phyloP scores from a whole-genome alignment of 2,797 vertebrate genomes.

The Sebastes jordani region DNA sequence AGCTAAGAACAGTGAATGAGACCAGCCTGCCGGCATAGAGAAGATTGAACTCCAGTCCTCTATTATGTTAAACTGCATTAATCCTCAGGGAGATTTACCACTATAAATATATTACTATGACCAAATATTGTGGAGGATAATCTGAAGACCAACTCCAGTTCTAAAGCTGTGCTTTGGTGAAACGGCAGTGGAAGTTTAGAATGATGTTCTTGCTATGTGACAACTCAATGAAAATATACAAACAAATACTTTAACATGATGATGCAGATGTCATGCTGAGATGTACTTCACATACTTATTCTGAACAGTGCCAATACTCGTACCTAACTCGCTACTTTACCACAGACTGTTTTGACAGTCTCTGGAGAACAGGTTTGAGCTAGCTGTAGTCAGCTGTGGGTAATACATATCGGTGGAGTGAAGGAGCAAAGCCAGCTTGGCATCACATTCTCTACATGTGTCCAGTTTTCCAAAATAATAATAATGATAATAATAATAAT shows the following conservation, averaged over 20 bases:
- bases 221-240: background rate
- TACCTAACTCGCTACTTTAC: background rate
- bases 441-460: background rate
- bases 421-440: background rate
- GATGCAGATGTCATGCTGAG: accelerated
- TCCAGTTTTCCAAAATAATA: background rate
- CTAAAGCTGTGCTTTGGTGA: background rate
- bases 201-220: background rate
- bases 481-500: background rate
- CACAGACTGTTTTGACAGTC: background rate
- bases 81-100: background rate
- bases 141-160: background rate
- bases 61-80: background rate
- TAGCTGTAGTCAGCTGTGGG: background rate
- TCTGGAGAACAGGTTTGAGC: background rate
- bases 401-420: background rate
- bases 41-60: background rate
- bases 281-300: background rate
- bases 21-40: background rate
- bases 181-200: background rate
- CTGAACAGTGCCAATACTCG: background rate
- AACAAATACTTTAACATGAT: background rate
- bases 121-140: background rate
- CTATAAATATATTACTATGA: background rate
- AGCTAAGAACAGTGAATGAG: too few species aligned